These are phyloP conservation scores for Silurus glanis DNA, from an alignment of 2,113 vertebrate species.

Conservation along the genomic window DNA sequence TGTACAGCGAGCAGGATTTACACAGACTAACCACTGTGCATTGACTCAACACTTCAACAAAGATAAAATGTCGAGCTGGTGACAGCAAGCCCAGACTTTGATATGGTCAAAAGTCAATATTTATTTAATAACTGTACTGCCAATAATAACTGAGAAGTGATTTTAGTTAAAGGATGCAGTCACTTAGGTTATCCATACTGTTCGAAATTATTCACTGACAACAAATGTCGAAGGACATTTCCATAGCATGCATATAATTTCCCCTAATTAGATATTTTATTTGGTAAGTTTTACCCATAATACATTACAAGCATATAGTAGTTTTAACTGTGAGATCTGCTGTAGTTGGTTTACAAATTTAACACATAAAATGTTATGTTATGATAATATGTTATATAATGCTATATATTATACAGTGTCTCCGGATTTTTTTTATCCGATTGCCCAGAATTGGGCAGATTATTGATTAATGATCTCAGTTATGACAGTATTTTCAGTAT, in stretches of 20 bases:
- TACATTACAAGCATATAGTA: background rate
- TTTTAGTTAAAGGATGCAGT: background rate
- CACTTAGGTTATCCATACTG: background rate
- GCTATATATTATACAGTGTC: background rate
- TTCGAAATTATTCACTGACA: background rate
- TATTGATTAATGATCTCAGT: background rate
- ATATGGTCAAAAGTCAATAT: background rate
- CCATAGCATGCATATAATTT: background rate
- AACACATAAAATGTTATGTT: background rate
- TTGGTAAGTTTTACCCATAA: background rate
- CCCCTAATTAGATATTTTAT: background rate
- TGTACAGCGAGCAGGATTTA: background rate
- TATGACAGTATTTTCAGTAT: background rate
- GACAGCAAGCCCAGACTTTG: background rate
- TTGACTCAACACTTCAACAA: background rate
- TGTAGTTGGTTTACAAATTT: background rate
- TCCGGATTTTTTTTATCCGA: background rate
- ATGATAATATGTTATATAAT: background rate
- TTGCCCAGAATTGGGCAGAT: background rate
- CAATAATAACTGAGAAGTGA: background rate
- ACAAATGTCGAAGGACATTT: background rate
- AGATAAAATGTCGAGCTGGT: slow-evolving; percentile 8
- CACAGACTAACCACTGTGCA: background rate
- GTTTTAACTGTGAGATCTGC: background rate
- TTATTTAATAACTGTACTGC: slow-evolving; percentile 5